Evolutionary conservation across 2,797 vertebrate genomes (phyloP).

Genomic region (Ptychadena robeensis): DNA sequence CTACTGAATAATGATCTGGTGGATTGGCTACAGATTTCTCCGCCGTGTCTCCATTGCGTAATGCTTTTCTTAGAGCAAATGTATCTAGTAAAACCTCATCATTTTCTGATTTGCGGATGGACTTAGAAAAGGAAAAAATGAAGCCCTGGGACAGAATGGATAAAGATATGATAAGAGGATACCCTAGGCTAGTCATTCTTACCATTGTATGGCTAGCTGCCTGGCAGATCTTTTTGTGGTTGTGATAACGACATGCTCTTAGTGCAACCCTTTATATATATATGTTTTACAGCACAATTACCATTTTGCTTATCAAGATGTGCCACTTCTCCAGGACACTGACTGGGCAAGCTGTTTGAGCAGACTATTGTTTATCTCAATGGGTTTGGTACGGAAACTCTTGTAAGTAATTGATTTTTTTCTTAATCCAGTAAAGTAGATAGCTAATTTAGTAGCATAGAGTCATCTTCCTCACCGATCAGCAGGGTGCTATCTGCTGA

Average conservation of each 20-base stretch:
- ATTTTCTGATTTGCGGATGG: slow-evolving; percentile 75
- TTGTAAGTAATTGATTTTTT: slow-evolving; percentile 10
- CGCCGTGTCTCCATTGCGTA: slow-evolving; percentile 70
- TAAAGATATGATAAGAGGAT: slow-evolving; percentile 76
- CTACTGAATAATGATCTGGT: slow-evolving; percentile 71
- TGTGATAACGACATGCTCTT: slow-evolving; percentile 26
- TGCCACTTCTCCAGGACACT: slow-evolving; percentile 67
- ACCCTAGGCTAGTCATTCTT: slow-evolving; percentile 76
- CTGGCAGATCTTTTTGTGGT: slow-evolving; percentile 51
- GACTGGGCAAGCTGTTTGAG: slow-evolving; percentile 28
- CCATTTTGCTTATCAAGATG: slow-evolving; percentile 64
- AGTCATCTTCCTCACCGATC: not conserved
- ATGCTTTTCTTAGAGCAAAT: slow-evolving; percentile 69
- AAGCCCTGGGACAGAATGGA: slow-evolving; percentile 83
- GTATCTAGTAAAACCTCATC: slow-evolving; percentile 70
- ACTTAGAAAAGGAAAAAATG: slow-evolving; percentile 73
- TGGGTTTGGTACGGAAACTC: slow-evolving; percentile 14
- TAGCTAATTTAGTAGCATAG: slow-evolving; percentile 6
- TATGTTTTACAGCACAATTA: slow-evolving; percentile 65
- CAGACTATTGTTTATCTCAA: slow-evolving; percentile 66
- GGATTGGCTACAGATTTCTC: slow-evolving; percentile 64
- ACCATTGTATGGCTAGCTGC: slow-evolving; percentile 63
- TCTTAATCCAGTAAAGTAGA: slow-evolving; percentile 22
- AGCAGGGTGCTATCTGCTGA: slow-evolving; percentile 15
- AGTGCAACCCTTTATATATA: slow-evolving; percentile 74